Conservation (phyloP, 2,113 vertebrate genomes). For the Atlantisia rogersi region DNA sequence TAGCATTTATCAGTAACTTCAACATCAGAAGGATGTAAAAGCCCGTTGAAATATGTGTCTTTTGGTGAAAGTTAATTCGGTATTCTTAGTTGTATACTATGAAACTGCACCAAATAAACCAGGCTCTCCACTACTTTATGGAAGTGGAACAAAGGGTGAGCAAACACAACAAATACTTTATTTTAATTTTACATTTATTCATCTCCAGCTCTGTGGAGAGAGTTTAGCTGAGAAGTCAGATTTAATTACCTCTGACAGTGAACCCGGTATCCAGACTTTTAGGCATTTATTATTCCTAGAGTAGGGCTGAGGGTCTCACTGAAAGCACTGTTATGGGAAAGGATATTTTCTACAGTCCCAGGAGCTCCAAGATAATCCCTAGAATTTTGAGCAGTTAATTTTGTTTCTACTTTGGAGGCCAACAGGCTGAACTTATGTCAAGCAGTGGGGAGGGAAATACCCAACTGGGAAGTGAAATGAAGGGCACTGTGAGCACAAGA, state of each 20-base stretch:
- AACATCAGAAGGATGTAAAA: not conserved
- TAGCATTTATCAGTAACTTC: not conserved
- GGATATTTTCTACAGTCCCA: not conserved
- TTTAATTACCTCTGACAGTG: slow-evolving; percentile 11
- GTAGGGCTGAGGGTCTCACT: not conserved
- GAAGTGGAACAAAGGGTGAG: not conserved
- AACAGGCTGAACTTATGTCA: not conserved
- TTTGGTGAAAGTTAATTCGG: not conserved
- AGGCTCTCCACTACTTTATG: not conserved
- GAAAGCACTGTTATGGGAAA: not conserved
- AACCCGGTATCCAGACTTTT: not conserved
- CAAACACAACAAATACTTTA: not conserved
- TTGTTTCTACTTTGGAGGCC: not conserved
- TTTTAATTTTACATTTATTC: not conserved
- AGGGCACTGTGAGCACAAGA: not conserved
- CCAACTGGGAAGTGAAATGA: slow-evolving; percentile 9
- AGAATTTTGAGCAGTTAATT: slow-evolving; percentile 35
- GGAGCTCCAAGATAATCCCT: not conserved
- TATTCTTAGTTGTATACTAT: not conserved
- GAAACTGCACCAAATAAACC: not conserved
- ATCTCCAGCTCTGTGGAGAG: not conserved
- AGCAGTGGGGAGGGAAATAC: not conserved
- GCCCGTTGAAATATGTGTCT: not conserved
- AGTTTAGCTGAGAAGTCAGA: not conserved
- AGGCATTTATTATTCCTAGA: not conserved